Percentiles rank a stretch among this genome's conserved stretches.
phyloP scores from a whole-genome alignment of 2,888 invertebrate genomes.

The Drosophila ezoana region DNA sequence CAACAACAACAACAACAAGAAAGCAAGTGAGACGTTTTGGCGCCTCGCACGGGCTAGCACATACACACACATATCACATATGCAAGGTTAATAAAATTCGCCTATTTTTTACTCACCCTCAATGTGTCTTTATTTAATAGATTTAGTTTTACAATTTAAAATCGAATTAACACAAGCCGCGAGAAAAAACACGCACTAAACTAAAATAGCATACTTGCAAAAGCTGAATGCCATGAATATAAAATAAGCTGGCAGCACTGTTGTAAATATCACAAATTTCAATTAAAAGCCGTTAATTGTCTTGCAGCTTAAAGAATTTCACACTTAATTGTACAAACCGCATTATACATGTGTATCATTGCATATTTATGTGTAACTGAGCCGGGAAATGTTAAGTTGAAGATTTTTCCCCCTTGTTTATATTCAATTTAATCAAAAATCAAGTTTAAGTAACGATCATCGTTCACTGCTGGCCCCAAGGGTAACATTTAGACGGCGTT shows the following conservation, averaged over 20 bases:
- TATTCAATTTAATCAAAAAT: conserved; percentile 68
- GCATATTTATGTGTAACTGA: not conserved
- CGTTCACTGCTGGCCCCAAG: conserved; percentile 53
- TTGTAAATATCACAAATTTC: not conserved
- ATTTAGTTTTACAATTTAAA: not conserved
- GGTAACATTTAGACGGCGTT: conserved; percentile 57
- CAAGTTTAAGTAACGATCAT: conserved; percentile 64
- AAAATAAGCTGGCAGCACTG: not conserved
- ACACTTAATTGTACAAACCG: not conserved
- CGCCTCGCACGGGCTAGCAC: not conserved
- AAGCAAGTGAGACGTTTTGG: not conserved
- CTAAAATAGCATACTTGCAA: not conserved
- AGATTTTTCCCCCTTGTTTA: conserved; percentile 26
- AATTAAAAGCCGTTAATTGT: not conserved
- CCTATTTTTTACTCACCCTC: not conserved
- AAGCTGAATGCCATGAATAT: conserved; percentile 4
- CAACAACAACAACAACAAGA: conserved; percentile 4
- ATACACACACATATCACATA: not conserved
- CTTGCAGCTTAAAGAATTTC: not conserved
- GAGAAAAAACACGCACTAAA: not conserved
- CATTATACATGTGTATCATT: not conserved
- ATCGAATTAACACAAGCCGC: not conserved
- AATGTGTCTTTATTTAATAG: no score
- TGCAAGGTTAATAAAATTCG: not conserved
- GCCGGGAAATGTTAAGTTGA: conserved; percentile 1